Evolutionary conservation across 2,797 vertebrate genomes (phyloP).

Genomic region (Pangasius sanitwongsei): DNA sequence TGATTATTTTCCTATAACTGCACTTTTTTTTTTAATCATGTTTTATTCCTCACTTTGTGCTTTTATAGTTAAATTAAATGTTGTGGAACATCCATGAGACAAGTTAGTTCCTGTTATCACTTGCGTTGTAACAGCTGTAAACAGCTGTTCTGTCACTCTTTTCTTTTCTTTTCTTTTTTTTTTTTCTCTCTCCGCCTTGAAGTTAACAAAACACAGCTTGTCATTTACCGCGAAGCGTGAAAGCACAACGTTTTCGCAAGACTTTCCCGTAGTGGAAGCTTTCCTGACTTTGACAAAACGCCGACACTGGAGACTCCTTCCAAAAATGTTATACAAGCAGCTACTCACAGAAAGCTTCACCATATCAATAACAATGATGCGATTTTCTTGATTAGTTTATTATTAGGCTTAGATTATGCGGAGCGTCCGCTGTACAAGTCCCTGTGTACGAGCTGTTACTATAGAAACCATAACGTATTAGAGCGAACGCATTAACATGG

Average conservation of each 20-base stretch:
- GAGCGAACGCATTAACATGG: neutral
- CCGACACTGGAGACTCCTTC: neutral
- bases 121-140: neutral
- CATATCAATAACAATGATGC: neutral
- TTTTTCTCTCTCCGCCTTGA: neutral
- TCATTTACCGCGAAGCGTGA: neutral
- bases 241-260: neutral
- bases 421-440: neutral
- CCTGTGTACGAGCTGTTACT: neutral
- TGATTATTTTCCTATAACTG: neutral
- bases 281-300: neutral
- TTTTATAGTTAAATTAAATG: neutral
- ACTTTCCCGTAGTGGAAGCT: neutral
- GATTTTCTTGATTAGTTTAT: neutral
- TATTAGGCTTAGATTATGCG: neutral
- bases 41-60: neutral
- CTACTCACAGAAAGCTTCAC: neutral
- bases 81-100: neutral
- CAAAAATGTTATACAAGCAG: no score
- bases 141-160: neutral
- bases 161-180: no score
- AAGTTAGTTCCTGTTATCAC: neutral
- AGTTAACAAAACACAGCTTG: neutral
- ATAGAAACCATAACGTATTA: neutral
- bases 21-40: neutral